Conservation (phyloP, 1,140 invertebrate species). For the Hormaphis cornu region DNA sequence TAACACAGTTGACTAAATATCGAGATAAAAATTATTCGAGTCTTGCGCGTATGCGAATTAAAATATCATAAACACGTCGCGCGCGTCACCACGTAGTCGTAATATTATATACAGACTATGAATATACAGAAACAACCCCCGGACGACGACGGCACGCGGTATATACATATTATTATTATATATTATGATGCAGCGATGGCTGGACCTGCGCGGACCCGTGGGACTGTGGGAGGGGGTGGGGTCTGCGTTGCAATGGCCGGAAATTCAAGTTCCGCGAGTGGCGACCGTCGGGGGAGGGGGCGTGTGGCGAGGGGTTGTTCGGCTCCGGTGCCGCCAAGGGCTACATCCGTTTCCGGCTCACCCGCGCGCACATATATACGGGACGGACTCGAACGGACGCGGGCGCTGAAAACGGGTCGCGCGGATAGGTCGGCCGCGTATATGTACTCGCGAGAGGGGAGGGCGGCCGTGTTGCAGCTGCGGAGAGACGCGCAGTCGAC, state of each 20-base stretch:
- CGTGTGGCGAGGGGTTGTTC: background rate
- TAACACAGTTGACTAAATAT: too few relatives aligned
- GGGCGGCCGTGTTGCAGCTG: too few relatives aligned
- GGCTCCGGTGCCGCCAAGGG: constrained; percentile 31
- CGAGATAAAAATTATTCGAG: too few relatives aligned
- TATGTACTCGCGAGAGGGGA: background rate
- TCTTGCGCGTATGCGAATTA: too few relatives aligned
- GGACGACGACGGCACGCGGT: background rate
- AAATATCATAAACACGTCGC: too few relatives aligned
- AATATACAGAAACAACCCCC: constrained; percentile 14
- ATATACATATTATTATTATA: too few relatives aligned
- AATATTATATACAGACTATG: too few relatives aligned
- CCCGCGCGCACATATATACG: constrained; percentile 21
- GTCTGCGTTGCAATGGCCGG: constrained; percentile 31
- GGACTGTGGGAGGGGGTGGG: constrained; percentile 7
- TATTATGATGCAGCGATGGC: too few relatives aligned
- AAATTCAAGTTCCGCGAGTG: constrained; percentile 27
- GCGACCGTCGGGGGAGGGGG: background rate
- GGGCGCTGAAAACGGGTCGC: background rate
- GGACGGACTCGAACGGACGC: constrained; percentile 25
- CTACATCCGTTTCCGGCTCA: constrained; percentile 30
- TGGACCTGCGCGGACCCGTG: background rate
- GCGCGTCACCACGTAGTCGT: too few relatives aligned
- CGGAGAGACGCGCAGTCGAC: too few relatives aligned
- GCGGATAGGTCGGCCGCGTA: background rate